Evolutionary conservation across 2,113 vertebrate species (phyloP).

Genomic region (Chaetodon trifascialis): DNA sequence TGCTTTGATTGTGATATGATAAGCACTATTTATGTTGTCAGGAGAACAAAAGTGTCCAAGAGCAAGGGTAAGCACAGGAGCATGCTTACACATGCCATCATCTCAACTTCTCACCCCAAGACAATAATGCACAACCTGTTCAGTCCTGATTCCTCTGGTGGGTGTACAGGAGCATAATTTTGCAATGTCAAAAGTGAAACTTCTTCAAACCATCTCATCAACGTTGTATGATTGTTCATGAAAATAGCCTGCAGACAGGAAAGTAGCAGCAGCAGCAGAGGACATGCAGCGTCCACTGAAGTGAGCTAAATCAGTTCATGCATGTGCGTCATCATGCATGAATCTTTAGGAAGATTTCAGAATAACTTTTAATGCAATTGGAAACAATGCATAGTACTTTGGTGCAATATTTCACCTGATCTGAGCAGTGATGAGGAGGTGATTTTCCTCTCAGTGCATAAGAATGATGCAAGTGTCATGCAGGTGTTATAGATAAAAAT

Average conservation of each 20-base stretch:
- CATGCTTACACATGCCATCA: constrained; percentile 66
- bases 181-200: constrained; percentile 47
- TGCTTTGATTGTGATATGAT: constrained; percentile 66
- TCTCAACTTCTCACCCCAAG: constrained; percentile 46
- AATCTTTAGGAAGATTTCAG: not conserved
- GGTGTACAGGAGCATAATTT: not conserved
- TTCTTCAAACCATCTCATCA: constrained; percentile 51
- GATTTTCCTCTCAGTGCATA: not conserved
- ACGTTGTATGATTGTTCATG: constrained; percentile 67
- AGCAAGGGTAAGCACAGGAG: constrained; percentile 40
- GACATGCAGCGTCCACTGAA: constrained; percentile 39
- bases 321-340: not conserved
- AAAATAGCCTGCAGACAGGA: constrained; percentile 53
- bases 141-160: constrained; percentile 9
- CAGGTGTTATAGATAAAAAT: not conserved
- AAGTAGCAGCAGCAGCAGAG: constrained; percentile 44
- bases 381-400: no score
- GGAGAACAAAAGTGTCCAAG: constrained; percentile 62
- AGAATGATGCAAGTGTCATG: not conserved
- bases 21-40: constrained; percentile 65
- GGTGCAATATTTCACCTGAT: not conserved
- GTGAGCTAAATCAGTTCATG: constrained; percentile 10
- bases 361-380: not conserved
- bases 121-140: constrained; percentile 5
- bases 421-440: not conserved